Base-by-base conservation (phyloP, 2,888 invertebrate species). In the Kryphioiulus occultus region DNA sequence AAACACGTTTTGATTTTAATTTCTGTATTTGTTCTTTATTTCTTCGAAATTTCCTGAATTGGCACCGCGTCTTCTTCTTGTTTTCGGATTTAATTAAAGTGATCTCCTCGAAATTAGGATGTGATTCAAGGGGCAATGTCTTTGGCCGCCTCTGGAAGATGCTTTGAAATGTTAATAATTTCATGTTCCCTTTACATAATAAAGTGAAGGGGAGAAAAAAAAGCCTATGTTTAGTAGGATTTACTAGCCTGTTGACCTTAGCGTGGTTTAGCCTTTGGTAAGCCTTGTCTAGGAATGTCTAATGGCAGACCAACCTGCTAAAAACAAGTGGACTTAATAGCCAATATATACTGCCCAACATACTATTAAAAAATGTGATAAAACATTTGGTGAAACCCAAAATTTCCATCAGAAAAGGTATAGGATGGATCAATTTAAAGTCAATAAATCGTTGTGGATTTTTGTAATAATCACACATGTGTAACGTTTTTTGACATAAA, bases 161-260 rank as follows among this genome's bases (percentile, higher is more conserved):
- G 78, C 78, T 30, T 78, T 78, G 78, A 78, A 78, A 78, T 32
- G 30, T 78, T 78, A 78, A 78, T 78, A 78, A 78, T 78, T 78
- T 78, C 78, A 78, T 78, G 78, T 78, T 78, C 78, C 78, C 78
- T 78, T 78, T 78, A 78, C 78, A 78, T 78, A 78, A 78, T 78
- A 30, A 78, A 78, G 26, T 17, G 30, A 30, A 44, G 3, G 59
- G 22, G 22, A 9, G 78, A 32, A 30, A 78, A 78, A 68, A 26
- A 78, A 78, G 30, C 30, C 78, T 78, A 78, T 78, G 78, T 78
- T 78, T 78, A 78, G 30, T 30, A 78, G 32, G 78, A 78, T 78
- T 30, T 78, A 78, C 78, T 78, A 78, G 78, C 78, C 78, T 78
- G 78, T 78, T 78, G 78, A 78, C 78, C 78, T 78, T 78, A 78